Evolutionary conservation across 2,113 vertebrate species (phyloP).

Genomic region (Psilopsiagon aymara): DNA sequence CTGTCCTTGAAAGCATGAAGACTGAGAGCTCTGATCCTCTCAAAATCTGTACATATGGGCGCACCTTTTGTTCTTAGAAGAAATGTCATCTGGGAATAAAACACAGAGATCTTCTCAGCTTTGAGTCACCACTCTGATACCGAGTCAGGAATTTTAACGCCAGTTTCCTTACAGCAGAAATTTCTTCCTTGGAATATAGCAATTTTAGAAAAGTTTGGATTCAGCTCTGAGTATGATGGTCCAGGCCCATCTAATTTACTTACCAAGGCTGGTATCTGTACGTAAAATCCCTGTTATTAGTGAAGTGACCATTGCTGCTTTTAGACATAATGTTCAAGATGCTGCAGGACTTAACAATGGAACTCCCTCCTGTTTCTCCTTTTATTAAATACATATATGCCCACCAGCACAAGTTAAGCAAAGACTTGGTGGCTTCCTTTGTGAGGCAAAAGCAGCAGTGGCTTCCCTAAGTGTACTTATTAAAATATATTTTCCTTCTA

Average conservation of each 20-base stretch:
- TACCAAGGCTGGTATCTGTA: neutral
- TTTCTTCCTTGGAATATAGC: neutral
- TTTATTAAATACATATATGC: constrained; percentile 1
- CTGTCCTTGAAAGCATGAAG: neutral
- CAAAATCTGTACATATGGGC: neutral
- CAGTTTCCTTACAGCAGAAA: neutral
- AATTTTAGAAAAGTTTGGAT: neutral
- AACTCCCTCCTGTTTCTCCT: neutral
- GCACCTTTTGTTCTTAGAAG: neutral
- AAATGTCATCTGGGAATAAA: neutral
- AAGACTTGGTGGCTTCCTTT: constrained; percentile 17
- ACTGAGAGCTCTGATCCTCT: neutral
- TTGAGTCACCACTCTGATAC: neutral
- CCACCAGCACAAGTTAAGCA: neutral
- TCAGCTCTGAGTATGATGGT: neutral
- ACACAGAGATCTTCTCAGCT: neutral
- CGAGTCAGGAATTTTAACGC: neutral
- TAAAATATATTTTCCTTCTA: constrained; percentile 39
- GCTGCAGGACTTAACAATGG: neutral
- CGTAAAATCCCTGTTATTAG: neutral
- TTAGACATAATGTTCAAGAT: neutral
- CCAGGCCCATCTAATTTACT: neutral
- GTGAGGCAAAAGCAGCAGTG: neutral
- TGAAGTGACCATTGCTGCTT: neutral
- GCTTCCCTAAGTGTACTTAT: constrained; percentile 27